Base-by-base conservation (phyloP, 1,140 invertebrate genomes). In the Tetraneura akinire region DNA sequence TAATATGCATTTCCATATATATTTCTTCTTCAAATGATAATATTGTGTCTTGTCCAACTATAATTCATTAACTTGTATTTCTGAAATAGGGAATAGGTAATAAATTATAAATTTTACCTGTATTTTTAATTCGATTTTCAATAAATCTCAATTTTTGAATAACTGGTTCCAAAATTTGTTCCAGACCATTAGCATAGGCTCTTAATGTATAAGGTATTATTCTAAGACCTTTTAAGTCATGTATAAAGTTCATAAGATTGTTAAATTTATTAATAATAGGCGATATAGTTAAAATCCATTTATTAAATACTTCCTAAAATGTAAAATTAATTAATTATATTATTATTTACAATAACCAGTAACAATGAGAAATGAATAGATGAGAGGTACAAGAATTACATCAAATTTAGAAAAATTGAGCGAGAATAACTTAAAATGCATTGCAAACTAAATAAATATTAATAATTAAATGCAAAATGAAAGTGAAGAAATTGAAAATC, bases 1-100 rank as follows among this genome's bases (percentile, higher is more conserved):
- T 21, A 42, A 78, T 45, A 29, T 78, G 55, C 45, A 62, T 62
- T 62, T 78, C 16, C 74, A 60, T 32, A 18, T 60, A 26, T 55
- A 78, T 78, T 60, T 78, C 74, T 78, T 78, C 14, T 78, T 78
- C 74, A 62, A 78, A 78, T 29, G 74, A 78, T 60, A 78, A 60
- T 60, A 78, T 16, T 23, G 74, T 47, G 14, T 51, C 68, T 6
- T 71, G 45, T 18, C 10, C 9, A 32, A 71, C 68, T 71, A 51
- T n/a, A 29, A 45, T 66, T 21, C 8, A 71, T 71, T 47, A 71
- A 49, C 32, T 37, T 37, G 68, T 29, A 0, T 26, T 71, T 71
- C 23, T 47, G 13, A 71, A 26, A 18, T 29, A 37, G 1, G 13
- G 26, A 51, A 71, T 10, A 26, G 10, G 3, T 14, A 68, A 42